These are phyloP conservation scores for Diarsia brunnea DNA, from an alignment of 2,888 invertebrate genomes.

Conservation along the genomic window DNA sequence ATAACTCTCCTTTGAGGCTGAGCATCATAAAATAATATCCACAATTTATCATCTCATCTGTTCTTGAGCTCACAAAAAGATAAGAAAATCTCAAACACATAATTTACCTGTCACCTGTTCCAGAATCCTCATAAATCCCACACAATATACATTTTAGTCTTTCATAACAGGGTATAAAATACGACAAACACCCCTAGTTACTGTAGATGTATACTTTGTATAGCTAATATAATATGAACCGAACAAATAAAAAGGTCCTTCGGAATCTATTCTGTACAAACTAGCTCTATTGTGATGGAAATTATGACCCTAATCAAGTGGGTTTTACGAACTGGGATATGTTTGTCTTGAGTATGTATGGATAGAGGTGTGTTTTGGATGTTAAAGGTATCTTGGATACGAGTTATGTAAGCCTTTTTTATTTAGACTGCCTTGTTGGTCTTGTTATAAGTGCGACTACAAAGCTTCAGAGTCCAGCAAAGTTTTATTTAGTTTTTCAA, in stretches of 20 bases:
- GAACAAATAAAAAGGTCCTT: conserved; percentile 55
- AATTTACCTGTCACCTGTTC: conserved; percentile 41
- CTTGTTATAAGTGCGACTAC: background rate
- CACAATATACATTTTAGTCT: conserved; percentile 45
- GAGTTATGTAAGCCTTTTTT: background rate
- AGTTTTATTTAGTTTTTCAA: no score
- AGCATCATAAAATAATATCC: background rate
- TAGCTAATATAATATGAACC: conserved; percentile 23
- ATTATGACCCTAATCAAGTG: conserved; percentile 60
- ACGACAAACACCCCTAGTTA: conserved; percentile 21
- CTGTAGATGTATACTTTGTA: background rate
- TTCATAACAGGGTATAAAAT: conserved; percentile 37
- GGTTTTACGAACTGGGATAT: conserved; percentile 32
- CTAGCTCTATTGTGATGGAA: conserved; percentile 71
- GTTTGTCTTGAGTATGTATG: conserved; percentile 44
- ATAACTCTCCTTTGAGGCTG: background rate
- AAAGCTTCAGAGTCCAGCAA: no score
- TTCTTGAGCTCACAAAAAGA: conserved; percentile 24
- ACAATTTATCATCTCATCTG: conserved; percentile 26
- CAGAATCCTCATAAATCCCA: conserved; percentile 43
- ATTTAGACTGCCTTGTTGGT: background rate
- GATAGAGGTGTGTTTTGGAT: conserved; percentile 8
- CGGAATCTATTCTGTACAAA: conserved; percentile 58
- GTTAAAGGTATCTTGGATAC: background rate
- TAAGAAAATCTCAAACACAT: conserved; percentile 14